Evolutionary conservation across 2,113 vertebrate species (phyloP), one percentile per base, ranked within the genome.

Genomic region (Girardinichthys multiradiatus): DNA sequence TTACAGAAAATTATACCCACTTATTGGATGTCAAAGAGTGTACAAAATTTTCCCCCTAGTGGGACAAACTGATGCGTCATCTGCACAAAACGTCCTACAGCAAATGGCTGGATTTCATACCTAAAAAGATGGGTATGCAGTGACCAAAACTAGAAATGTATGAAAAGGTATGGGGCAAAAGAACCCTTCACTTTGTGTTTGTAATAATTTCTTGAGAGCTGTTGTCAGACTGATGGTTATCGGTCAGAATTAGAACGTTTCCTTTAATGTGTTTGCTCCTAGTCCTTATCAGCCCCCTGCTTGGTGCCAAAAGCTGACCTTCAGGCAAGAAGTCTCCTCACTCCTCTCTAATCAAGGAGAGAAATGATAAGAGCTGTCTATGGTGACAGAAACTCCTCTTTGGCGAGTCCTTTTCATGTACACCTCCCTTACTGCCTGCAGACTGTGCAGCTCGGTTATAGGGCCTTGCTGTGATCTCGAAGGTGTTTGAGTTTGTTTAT

Each of bases 301-400:
- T 75, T n/a, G 27, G 65, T 64, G 80, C 85, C 80, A 74, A 89
- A 83, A 63, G 78, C 74, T 91, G 88, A 91, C 90, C 90, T 91
- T 89, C 81, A 90, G 70, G 84, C 81, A 86, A 70, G 72, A 86
- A 81, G 83, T 83, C 6, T 61, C 74, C 62, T 62, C 79, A 48
- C 85, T 75, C 79, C 67, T 64, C 66, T 64, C 78, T 86, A 89
- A 92, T 91, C 89, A 90, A 88, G 90, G 85, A 70, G 42, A 62
- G 70, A 51, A 57, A 65, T 1, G 90, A 92, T 92, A 91, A 91
- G 84, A 82, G 68, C 74, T 79, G 75, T 71, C 86, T 77, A 77
- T 35, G 42, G 82, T 83, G 87, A 88, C 84, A 76, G 85, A 87
- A 86, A 80, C 63, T 70, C 80, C 71, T 84, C 71, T 66, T 35